Evolutionary conservation across 2,113 vertebrate species (phyloP), one percentile per base, ranked within the genome.

Genomic region (Oncorhynchus tshawytscha): DNA sequence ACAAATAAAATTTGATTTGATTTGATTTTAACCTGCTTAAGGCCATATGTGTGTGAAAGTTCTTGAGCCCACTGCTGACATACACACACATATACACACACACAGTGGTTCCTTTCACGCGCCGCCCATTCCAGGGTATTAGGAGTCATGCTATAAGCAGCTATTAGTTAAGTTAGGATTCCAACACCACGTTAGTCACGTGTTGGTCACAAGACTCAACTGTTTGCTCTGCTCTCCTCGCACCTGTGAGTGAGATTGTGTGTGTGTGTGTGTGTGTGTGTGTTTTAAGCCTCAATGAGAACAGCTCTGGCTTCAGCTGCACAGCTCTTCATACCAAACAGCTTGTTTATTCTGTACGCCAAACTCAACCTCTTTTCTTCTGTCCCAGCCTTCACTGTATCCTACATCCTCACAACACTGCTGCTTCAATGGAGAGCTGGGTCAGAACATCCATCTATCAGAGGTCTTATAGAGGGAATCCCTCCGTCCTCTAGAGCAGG

Each of bases 51-150:
- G 18, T 71, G 75, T 71, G 49, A 75, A 81, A 73, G 78, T 12
- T 45, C 2, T 45, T 45, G 39, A 11, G 9, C 2, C 39, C 9
- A 11, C 39, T 45, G 39, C 39, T 3, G 39, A 11, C 39, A 45
- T 9, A 45, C 39, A 45, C 39, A 45, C 6, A 79, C 71, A 71
- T 75, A 88, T 82, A 93, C 70, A 71, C 78, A 71, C 78, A 88
- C 84, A 93, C 92, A 93, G 87, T 84, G 84, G 82, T 34, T 84
- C 85, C 93, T 90, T 94, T 93, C 91, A 93, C 84, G 2, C 84
- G 86, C 84, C n/a, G 85, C 71, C 82, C 85, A 84, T 79, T 88
- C 78, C 73, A 81, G 68, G 82, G 76, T 90, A 90, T 90, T 91
- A 88, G 80, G 82, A 90, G 88, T 89, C 90, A 86, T 86, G 81